A percentile compares a stretch with the other conserved stretches of the same genome.
phyloP scores from a whole-genome alignment of 2,888 invertebrate genomes.

The Hartigia nigra region DNA sequence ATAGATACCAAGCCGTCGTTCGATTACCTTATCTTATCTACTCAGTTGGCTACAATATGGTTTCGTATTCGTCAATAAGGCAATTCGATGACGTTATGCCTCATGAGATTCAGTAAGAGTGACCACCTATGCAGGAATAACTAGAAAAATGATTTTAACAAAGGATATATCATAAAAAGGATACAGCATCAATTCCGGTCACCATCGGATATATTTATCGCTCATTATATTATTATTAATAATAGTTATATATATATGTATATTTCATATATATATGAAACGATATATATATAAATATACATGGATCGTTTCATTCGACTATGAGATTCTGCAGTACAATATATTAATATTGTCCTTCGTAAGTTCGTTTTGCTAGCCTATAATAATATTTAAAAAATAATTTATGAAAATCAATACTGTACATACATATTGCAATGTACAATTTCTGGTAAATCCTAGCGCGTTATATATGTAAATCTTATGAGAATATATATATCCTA shows the following conservation, averaged over 20 bases:
- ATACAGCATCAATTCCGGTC: background rate
- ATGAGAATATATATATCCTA: slow-evolving; percentile 11
- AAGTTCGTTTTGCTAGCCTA: slow-evolving; percentile 27
- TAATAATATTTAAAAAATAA: slow-evolving; percentile 44
- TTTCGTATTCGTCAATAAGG: background rate
- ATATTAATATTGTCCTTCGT: slow-evolving; percentile 37
- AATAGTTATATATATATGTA: slow-evolving; percentile 18
- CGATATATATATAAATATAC: slow-evolving; percentile 19
- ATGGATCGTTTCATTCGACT: background rate
- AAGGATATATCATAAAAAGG: background rate
- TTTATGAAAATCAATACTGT: slow-evolving; percentile 50
- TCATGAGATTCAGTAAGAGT: background rate
- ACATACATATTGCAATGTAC: slow-evolving; percentile 35
- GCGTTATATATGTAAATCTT: background rate
- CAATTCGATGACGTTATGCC: background rate
- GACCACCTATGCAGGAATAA: background rate
- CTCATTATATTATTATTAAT: background rate
- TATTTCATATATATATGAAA: no score
- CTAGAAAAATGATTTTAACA: background rate
- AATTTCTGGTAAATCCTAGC: slow-evolving; percentile 9
- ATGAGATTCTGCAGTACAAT: slow-evolving; percentile 12
- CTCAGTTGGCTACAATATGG: background rate
- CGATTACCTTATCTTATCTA: background rate
- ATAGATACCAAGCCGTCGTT: background rate
- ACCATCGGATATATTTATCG: background rate